Evolutionary conservation across 1,140 invertebrate species (phyloP), one percentile per base, ranked within the genome.

Genomic region (Radopholus similis): DNA sequence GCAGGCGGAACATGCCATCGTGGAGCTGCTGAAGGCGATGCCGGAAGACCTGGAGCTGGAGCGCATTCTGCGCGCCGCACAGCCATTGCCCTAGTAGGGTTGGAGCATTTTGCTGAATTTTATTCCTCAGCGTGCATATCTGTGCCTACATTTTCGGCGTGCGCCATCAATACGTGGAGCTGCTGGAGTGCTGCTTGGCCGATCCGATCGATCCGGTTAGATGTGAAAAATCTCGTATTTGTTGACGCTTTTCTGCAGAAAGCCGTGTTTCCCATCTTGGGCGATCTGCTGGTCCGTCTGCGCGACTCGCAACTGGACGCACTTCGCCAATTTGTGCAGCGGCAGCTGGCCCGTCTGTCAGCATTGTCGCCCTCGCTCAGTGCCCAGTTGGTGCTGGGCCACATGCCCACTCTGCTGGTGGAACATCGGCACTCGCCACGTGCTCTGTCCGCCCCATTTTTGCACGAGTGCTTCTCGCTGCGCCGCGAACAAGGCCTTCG

Each of bases 111-210:
- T 37, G 26, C n/a, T 66, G 37, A 21, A 18, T 58, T 35, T 2
- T 70, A 21, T 18, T 26, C 21, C 21, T 69, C 35, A 77, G 75
- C 30, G 34, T 70, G 32, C 57, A 65, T 26, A 64, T 77, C 38
- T 79, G 74, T 40, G 60, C 70, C 21, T 80, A 72, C 44, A 76
- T 77, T 28, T 77, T 76, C 49, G 64, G 47, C 28, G 11, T 40
- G 18, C 55, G 65, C 35, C 38, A 59, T 15, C 51, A 76, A 55
- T 78, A 76, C 42, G 34, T 54, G 26, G 44, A 76, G 44, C 62
- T 76, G 34, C 26, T 76, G 18, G 37, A 66, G 28, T 78, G 67
- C 68, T 78, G 66, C 53, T 40, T 75, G 49, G 35, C 11, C 2
- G 55, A 77, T 49, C 4, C 23, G 18, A 4, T 35, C 37, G 59